phyloP scores from a whole-genome alignment of 2,888 invertebrate species.

The Mimas tiliae region DNA sequence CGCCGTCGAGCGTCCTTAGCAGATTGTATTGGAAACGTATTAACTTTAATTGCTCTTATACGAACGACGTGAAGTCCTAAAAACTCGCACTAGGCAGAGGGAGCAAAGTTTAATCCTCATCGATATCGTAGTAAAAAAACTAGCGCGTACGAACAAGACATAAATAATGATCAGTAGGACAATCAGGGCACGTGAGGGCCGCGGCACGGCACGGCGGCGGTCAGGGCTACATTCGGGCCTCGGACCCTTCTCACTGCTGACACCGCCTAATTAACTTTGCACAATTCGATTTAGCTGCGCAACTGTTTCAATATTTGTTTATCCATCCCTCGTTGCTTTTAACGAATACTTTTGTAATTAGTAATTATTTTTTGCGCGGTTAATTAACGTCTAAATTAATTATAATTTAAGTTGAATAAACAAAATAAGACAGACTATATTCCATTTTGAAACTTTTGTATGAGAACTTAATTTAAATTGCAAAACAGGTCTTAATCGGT shows the following conservation, averaged over 20 bases:
- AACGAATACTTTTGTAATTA: conserved; percentile 38
- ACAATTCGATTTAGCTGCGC: conserved; percentile 68
- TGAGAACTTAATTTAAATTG: no score
- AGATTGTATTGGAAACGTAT: no score
- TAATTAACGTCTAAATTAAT: conserved; percentile 24
- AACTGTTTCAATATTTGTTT: conserved; percentile 65
- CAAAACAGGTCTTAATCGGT: no score
- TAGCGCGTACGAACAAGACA: not conserved
- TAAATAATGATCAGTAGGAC: conserved; percentile 51
- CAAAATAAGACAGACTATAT: no score
- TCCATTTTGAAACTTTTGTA: no score
- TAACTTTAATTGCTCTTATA: no score
- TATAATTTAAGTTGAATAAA: no score
- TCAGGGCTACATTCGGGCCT: conserved; percentile 36
- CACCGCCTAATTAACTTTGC: conserved; percentile 71
- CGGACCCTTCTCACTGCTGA: conserved; percentile 66
- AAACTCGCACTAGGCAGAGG: no score
- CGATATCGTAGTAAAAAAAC: not conserved
- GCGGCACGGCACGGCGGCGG: conserved; percentile 31
- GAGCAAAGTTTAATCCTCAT: no score
- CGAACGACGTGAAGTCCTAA: no score
- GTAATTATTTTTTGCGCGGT: conserved; percentile 39
- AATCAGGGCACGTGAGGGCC: conserved; percentile 43
- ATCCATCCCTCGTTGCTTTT: conserved; percentile 45
- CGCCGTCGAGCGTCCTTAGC: no score